Percentiles rank a stretch among this genome's conserved stretches.
phyloP scores from a whole-genome alignment of 2,888 invertebrate species.

The Netelia fuscicornis region DNA sequence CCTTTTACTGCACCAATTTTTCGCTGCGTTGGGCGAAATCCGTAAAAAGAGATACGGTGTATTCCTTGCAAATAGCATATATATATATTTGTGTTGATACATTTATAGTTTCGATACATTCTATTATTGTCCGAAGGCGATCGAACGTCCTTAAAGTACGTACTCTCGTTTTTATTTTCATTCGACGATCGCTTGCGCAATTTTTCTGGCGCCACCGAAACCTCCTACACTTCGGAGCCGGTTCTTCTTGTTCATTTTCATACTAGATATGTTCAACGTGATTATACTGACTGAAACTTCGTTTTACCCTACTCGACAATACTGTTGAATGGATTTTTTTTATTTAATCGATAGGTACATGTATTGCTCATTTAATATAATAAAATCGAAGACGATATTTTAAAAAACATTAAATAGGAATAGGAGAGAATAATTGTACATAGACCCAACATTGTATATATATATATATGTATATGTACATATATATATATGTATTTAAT shows the following conservation, averaged over 20 bases:
- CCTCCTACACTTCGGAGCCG: slow-evolving; percentile 59
- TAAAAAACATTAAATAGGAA: neutral
- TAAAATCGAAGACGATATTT: neutral
- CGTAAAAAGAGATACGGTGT: neutral
- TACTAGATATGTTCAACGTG: no score
- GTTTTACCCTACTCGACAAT: slow-evolving; percentile 10
- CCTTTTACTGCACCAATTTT: slow-evolving; percentile 46
- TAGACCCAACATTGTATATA: slow-evolving; percentile 2
- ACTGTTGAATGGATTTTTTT: no score
- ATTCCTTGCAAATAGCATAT: slow-evolving; percentile 21
- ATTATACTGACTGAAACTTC: slow-evolving; percentile 20
- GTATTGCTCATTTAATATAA: no score
- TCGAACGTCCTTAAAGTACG: slow-evolving; percentile 63
- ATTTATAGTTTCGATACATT: neutral
- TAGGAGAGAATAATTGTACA: neutral
- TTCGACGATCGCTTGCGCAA: slow-evolving; percentile 65
- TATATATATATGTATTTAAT: slow-evolving; percentile 7
- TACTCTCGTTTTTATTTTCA: slow-evolving; percentile 58
- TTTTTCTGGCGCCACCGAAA: slow-evolving; percentile 66
- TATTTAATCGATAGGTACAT: no score
- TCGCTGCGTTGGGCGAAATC: neutral
- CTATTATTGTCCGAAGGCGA: slow-evolving; percentile 9
- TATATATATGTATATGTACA: no score
- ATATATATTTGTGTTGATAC: neutral
- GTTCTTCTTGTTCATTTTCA: no score